Evolutionary conservation across 2,888 invertebrate genomes (phyloP), one percentile per base, ranked within the genome.

Genomic region (Biston stratarius): DNA sequence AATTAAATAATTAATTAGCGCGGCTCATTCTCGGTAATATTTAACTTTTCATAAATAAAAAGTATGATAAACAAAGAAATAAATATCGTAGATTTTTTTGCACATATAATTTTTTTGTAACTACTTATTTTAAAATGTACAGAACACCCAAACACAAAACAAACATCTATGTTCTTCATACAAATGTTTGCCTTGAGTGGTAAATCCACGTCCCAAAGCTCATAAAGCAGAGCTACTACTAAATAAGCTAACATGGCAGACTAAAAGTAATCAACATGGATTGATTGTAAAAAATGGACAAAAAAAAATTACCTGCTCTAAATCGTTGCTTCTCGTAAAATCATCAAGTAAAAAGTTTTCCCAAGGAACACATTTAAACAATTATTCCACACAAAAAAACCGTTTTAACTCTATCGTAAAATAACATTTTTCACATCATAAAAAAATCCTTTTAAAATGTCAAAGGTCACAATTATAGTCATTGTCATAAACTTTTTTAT

Each of bases 391-490:
- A 42, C 15, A 12, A 55, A 24, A 53, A 42, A 44, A 5, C 1
- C 42, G 8, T 42, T 55, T 24, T 12, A 14, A 42, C 15, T n/a
- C 33, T 12, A 55, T 55, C 8, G 24, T 0, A 42, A 24, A 24
- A 40, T 33, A 42, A 9, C 15, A 44, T 42, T 51, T 57, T 57
- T 33, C 56, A 59, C 60, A 61, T 48, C 48, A 68, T 66, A 62
- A 62, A 61, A 62, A 61, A 67, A 9, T 44, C 34, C 15, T 45
- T 48, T 66, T 59, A 24, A 57, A 69, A 59, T 60, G 62, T 70
- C 63, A 73, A 76, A 79, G 77, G 77, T 77, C 70, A 76, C 77
- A 76, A 75, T 71, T 70, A 64, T 5, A 70, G 40, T 60, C 53
- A 72, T 71, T 55, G 61, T 45, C 51, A 72, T 68, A 69, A 68